These are phyloP conservation scores for Pogoniulus pusillus DNA, from an alignment of 2,797 vertebrate species.

Conservation along the genomic window DNA sequence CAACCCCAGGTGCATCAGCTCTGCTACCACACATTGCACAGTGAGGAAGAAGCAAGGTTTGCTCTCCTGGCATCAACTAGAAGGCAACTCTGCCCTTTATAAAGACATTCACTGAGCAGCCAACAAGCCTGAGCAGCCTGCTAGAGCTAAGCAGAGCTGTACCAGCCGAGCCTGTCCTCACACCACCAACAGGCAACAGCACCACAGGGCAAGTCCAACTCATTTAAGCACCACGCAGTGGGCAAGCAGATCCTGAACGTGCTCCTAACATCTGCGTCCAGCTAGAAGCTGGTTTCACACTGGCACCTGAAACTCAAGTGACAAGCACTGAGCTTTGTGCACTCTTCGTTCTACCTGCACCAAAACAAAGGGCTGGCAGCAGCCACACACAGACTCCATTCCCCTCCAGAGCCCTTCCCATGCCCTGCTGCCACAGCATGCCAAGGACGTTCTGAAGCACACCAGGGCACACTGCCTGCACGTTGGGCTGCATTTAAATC, in stretches of 20 bases:
- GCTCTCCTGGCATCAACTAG: constrained; percentile 12
- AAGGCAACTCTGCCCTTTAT: not conserved
- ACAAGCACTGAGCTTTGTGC: not conserved
- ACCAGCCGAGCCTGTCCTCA: not conserved
- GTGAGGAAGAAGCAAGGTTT: not conserved
- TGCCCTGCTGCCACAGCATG: not conserved
- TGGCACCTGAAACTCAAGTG: not conserved
- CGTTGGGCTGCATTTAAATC: constrained; percentile 24
- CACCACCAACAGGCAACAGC: not conserved
- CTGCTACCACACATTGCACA: not conserved
- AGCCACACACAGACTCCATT: not conserved
- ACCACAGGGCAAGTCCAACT: not conserved
- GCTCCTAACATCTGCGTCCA: not conserved
- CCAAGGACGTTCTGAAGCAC: not conserved
- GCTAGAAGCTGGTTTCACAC: constrained; percentile 33
- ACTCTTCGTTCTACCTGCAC: constrained; percentile 26
- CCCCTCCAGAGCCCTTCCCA: not conserved
- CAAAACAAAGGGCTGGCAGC: not conserved
- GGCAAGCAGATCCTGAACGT: constrained; percentile 29
- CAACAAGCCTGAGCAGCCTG: not conserved
- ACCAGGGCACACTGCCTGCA: constrained; percentile 34
- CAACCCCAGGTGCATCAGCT: not conserved
- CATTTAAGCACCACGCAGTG: not conserved
- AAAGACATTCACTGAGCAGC: not conserved
- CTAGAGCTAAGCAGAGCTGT: not conserved